Percentiles rank a stretch among this genome's conserved stretches.
Evolutionary conservation across 1,140 invertebrate genomes (phyloP).

Genomic region (Battus philenor): DNA sequence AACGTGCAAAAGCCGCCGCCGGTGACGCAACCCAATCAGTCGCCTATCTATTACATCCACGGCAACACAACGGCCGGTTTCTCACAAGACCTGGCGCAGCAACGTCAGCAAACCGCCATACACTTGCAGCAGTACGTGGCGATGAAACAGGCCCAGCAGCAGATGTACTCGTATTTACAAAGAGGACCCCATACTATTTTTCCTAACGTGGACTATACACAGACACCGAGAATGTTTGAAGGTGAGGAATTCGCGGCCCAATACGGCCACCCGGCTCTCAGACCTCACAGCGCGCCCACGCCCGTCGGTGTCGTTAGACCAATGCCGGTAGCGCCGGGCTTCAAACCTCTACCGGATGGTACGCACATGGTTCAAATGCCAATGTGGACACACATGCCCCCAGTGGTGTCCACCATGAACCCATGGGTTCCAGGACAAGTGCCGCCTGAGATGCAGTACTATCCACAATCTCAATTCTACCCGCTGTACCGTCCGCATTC

Average conservation of each 20-base stretch:
- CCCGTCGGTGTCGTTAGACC: slow-evolving; percentile 55
- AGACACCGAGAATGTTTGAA: slow-evolving; percentile 48
- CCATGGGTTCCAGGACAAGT: slow-evolving; percentile 52
- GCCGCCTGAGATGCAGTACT: slow-evolving; percentile 63
- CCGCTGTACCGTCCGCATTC: slow-evolving; percentile 63
- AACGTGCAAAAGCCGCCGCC: slow-evolving; percentile 37
- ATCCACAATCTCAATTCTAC: slow-evolving; percentile 63
- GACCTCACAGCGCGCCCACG: slow-evolving; percentile 59
- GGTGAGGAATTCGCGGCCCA: slow-evolving; percentile 47
- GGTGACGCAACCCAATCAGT: slow-evolving; percentile 48
- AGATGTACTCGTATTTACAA: slow-evolving; percentile 66
- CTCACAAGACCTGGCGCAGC: slow-evolving; percentile 52
- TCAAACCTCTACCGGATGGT: slow-evolving; percentile 43
- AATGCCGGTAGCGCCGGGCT: slow-evolving; percentile 45
- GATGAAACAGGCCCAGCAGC: slow-evolving; percentile 75
- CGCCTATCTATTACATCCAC: slow-evolving; percentile 70
- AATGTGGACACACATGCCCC: slow-evolving; percentile 59
- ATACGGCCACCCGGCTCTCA: slow-evolving; percentile 51
- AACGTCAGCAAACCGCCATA: slow-evolving; percentile 69
- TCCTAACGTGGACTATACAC: slow-evolving; percentile 52
- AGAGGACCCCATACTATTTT: slow-evolving; percentile 60
- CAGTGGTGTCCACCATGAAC: slow-evolving; percentile 54
- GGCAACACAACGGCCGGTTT: slow-evolving; percentile 39
- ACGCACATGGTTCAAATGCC: slow-evolving; percentile 63
- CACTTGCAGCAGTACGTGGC: slow-evolving; percentile 73